Base-by-base conservation (phyloP, 2,797 vertebrate species). In the Sebastiscus albofasciatus region DNA sequence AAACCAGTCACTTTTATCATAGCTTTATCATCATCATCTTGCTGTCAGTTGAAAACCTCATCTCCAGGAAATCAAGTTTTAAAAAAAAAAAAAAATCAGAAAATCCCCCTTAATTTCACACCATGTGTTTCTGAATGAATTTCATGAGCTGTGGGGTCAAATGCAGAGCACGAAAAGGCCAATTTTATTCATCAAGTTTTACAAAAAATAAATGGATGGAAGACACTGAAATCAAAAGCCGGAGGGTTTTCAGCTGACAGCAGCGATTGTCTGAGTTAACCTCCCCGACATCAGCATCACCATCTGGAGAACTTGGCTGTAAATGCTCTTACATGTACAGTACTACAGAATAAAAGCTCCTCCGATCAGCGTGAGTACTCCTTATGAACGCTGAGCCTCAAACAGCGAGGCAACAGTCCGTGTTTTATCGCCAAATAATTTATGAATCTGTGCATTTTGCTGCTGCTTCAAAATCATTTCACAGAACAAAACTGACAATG, bases 161-260 rank as follows among this genome's bases (percentile, higher is more conserved):
- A 79, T 4, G 36, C 18, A 58, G 65, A 2, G 24, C 49, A 55
- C 1, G 0, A 14, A 73, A 49, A 58, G 60, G 34, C 61, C 52
- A 20, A 77, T 59, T 80, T 67, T 6, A 65, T 33, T 72, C 76
- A 54, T 75, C 7, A 66, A 59, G 31, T 69, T 65, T 62, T 46
- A 3, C 27, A 68, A 61, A n/a, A 29, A 6, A 12, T 9, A 69
- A 72, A 67, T 16, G 20, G 26, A 81, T 67, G 74, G 52, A 86
- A 89, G 82, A 87, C 81, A 26, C 13, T 70, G 5, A 82, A 80
- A 79, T 66, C 8, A 75, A 67, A 20, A 80, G 75, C 70, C 8
- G 10, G 49, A 61, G 62, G 70, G 77, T 65, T 90, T 80, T 80
- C 76, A 60, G 66, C 72, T 49, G 75, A 86, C 83, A 81, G 69